Conservation (phyloP, 2,113 vertebrate species). For the Gila orcuttii region DNA sequence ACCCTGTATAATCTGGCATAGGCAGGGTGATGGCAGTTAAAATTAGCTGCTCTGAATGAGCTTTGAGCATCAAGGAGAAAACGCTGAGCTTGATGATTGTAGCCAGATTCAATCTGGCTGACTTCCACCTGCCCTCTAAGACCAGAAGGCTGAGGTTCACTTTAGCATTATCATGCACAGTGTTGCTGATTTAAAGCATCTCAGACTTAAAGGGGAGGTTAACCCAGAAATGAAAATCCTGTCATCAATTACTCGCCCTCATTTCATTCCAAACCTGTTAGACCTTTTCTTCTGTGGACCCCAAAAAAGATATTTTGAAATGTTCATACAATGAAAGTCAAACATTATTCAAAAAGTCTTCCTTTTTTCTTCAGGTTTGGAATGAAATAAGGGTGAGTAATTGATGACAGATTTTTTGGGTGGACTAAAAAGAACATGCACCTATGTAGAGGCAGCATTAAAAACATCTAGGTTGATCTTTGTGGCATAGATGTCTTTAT, state of each 20-base stretch:
- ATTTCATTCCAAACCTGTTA: not conserved
- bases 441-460: slow-evolving; percentile 1
- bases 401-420: not conserved
- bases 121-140: slow-evolving; percentile 46
- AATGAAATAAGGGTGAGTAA: not conserved
- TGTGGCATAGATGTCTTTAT: slow-evolving; percentile 12
- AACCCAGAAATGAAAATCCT: not conserved
- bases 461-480: slow-evolving; percentile 8
- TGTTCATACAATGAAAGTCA: not conserved
- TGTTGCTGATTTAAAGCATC: not conserved
- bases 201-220: not conserved
- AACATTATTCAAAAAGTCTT: not conserved
- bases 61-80: slow-evolving; percentile 9
- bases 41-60: slow-evolving; percentile 50
- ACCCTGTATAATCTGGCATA: slow-evolving; percentile 37
- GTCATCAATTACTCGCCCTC: not conserved
- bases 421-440: too few relatives aligned
- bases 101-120: slow-evolving; percentile 47
- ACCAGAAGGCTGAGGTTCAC: not conserved
- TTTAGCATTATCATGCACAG: not conserved
- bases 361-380: not conserved
- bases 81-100: slow-evolving; percentile 32
- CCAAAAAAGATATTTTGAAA: not conserved
- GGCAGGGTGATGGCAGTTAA: slow-evolving; percentile 40
- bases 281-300: not conserved